Base-by-base conservation (phyloP, 2,797 vertebrate genomes). In the Syngnathus acus region DNA sequence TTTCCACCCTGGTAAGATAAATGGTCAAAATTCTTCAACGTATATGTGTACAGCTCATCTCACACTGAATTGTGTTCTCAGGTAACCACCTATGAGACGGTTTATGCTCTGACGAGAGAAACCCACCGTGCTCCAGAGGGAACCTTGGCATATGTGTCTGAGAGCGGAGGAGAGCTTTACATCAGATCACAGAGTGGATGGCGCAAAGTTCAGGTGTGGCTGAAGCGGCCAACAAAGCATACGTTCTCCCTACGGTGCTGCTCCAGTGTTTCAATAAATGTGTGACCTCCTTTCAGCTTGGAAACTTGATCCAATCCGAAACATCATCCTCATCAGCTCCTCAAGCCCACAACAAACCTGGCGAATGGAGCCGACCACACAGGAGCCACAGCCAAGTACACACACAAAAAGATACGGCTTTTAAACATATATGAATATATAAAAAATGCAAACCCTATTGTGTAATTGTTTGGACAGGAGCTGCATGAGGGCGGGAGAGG, bases 141-240 rank as follows among this genome's bases (percentile, higher is more conserved):
- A 47, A 92, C 90, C 0, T 65, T 98, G 71, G 92, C 90, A 51
- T 97, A 94, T 11, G 87, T 97, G 71, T 89, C 89, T 14, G 94
- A 97, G 80, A 88, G 78, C 40, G 86, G 84, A n/a, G 86, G 92
- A 2, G 94, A 96, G 76, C 87, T 97, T 40, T 98, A 94, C 65
- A 74, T 98, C 73, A 92, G 91, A 11, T 84, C 93, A 40, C 89
- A 40, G 73, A 89, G 87, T 0, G 95, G 96, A 43, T 98, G 95
- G 96, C 92, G 88, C 63, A 93, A 93, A 76, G 73, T 98, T 64
- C 93, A 92, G 93, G 95, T 97, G 37, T 38, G 64, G 6, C 26
- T 26, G 26, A 26, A 26, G 26, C 26, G 26, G 26, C 26, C 7
- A 38, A 37, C 55, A 37, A 16, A 38, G 13, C 14, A 7, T 2